A percentile compares a stretch with the other conserved stretches of the same genome.
These are phyloP conservation scores for Lagocephalus sceleratus DNA, from an alignment of 2,797 vertebrate species.

Conservation along the genomic window DNA sequence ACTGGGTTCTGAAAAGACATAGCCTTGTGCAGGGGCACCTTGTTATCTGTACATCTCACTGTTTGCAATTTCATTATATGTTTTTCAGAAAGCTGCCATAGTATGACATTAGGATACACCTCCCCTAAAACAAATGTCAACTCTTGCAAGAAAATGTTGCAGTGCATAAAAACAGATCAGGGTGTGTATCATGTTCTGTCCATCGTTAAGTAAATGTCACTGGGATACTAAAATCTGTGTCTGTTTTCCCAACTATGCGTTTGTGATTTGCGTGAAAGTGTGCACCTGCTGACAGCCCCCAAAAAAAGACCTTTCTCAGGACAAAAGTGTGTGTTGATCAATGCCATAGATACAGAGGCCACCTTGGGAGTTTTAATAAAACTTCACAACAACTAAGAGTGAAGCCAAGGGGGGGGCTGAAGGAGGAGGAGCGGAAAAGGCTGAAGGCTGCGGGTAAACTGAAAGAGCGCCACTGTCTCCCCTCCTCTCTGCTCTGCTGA, in stretches of 20 bases:
- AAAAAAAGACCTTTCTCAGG: constrained; percentile 22
- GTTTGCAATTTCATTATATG: no score
- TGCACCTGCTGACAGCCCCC: constrained; percentile 37
- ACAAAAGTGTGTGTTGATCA: constrained; percentile 46
- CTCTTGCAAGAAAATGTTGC: no score
- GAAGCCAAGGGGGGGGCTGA: constrained; percentile 48
- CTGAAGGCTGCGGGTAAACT: constrained; percentile 26
- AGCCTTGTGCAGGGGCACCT: no score
- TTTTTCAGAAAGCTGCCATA: no score
- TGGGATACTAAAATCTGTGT: not conserved
- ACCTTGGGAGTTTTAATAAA: constrained; percentile 74
- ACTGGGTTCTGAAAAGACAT: no score
- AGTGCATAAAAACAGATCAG: no score
- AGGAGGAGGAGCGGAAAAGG: constrained; percentile 44
- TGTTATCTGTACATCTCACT: no score
- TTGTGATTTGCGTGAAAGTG: constrained; percentile 20
- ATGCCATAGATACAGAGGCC: constrained; percentile 59
- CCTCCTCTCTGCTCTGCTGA: constrained; percentile 77
- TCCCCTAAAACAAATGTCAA: no score
- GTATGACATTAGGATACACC: no score
- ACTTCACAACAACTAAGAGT: constrained; percentile 38
- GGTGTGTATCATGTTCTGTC: not conserved
- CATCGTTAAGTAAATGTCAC: not conserved
- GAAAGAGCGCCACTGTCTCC: constrained; percentile 75
- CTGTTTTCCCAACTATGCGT: not conserved